Evolutionary conservation across 92 coral and sea anemone species (phyloP).

Genomic region (Phenganax stokvisi): DNA sequence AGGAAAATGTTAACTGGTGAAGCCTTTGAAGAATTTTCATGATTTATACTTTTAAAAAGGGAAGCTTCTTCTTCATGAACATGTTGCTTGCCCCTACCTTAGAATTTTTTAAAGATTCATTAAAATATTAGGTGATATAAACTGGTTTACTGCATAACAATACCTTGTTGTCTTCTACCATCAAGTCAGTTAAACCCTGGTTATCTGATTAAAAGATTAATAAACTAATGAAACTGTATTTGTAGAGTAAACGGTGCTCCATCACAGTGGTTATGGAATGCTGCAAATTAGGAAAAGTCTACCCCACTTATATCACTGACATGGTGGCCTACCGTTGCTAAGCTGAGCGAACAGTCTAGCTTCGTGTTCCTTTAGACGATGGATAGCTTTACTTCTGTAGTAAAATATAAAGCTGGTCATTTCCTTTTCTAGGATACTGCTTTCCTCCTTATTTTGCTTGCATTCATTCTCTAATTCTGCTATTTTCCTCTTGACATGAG

Average conservation of each 20-base stretch:
- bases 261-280: not conserved
- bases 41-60: not conserved
- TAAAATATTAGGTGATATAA: no score
- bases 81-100: no score
- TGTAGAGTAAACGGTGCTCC: no score
- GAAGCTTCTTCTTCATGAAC: no score
- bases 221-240: no score
- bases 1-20: not conserved
- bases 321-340: not conserved
- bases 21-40: not conserved
- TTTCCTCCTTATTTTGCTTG: constrained; percentile 32
- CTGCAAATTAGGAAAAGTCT: not conserved
- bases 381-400: constrained; percentile 14
- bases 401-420: constrained; percentile 21
- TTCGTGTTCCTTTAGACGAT: constrained; percentile 4
- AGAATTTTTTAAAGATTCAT: no score
- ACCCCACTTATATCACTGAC: not conserved
- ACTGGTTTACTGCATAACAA: no score
- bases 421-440: no score
- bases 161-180: no score
- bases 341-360: not conserved
- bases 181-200: not conserved
- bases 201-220: not conserved
- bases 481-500: constrained; percentile 12
- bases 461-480: constrained; percentile 18